phyloP scores from a whole-genome alignment of 1,140 invertebrate genomes.

The Pissodes strobi region DNA sequence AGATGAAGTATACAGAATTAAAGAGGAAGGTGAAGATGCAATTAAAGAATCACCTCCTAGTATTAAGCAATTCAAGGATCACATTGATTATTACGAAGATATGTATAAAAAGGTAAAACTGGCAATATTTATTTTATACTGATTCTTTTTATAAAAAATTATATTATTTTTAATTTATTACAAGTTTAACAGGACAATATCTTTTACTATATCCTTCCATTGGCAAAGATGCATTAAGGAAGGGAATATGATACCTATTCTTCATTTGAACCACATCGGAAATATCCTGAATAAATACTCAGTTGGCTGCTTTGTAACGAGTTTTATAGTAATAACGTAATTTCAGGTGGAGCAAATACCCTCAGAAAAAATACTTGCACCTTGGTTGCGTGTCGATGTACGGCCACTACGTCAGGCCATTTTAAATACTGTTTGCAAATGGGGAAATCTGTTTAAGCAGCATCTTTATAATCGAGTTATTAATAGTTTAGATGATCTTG shows the following conservation, averaged over 20 bases:
- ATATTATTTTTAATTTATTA: neutral
- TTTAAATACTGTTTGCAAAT: conserved; percentile 88
- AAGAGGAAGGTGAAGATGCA: conserved; percentile 62
- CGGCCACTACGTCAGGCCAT: conserved; percentile 88
- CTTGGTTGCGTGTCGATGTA: conserved; percentile 70
- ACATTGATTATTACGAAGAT: conserved; percentile 90
- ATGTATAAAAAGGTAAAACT: conserved; percentile 71
- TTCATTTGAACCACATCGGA: no score
- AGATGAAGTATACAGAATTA: conserved; percentile 83
- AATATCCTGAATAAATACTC: no score
- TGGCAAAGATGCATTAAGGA: no score
- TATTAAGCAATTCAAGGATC: conserved; percentile 88
- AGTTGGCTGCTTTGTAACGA: no score
- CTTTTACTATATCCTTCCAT: no score
- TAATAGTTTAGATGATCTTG: conserved; percentile 63
- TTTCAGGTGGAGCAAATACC: conserved; percentile 51
- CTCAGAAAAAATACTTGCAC: conserved; percentile 44
- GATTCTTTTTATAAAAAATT: neutral
- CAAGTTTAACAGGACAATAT: neutral
- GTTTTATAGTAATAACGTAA: no score
- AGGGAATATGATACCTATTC: no score
- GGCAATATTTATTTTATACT: neutral
- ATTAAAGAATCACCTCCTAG: conserved; percentile 65
- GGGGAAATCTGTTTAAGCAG: conserved; percentile 95
- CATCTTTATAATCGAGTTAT: conserved; percentile 90